Conservation (phyloP, 1,140 invertebrate genomes). For the Ylistrum balloti region DNA sequence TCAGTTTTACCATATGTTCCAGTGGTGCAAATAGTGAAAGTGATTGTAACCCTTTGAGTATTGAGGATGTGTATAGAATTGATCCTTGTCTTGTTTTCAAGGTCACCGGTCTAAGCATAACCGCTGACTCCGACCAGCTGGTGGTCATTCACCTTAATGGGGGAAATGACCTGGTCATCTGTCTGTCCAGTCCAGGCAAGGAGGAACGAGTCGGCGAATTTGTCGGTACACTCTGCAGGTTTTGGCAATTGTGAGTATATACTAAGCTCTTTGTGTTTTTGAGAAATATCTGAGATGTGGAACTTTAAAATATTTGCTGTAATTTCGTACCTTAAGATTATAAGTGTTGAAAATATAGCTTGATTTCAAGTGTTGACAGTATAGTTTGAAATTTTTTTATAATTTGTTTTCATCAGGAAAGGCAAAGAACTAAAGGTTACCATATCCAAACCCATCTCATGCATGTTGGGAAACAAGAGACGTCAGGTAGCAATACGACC, state of each 20-base stretch:
- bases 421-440: slow-evolving; percentile 87
- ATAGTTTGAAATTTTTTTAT: too few species aligned
- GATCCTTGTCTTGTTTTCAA: slow-evolving; percentile 75
- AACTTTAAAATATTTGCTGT: too few species aligned
- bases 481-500: slow-evolving; percentile 86
- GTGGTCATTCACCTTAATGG: slow-evolving; percentile 93
- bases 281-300: too few species aligned
- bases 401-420: slow-evolving; percentile 83
- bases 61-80: too few species aligned
- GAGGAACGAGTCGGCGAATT: slow-evolving; percentile 90
- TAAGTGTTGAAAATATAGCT: too few species aligned
- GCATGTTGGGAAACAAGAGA: slow-evolving; percentile 89
- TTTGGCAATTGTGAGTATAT: slow-evolving; percentile 54
- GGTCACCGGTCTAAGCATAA: slow-evolving; percentile 91
- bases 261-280: neutral
- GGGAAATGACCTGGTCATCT: slow-evolving; percentile 95
- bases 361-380: too few species aligned
- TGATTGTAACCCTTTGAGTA: too few species aligned
- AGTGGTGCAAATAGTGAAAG: too few species aligned
- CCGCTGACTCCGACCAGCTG: slow-evolving; percentile 93
- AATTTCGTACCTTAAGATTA: too few species aligned
- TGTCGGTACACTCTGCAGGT: slow-evolving; percentile 88
- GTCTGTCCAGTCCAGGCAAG: slow-evolving; percentile 84
- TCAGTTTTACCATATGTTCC: too few species aligned
- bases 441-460: slow-evolving; percentile 86